A percentile compares a stretch with the other conserved stretches of the same genome.
Evolutionary conservation across 2,113 vertebrate species (phyloP).

Genomic region (Platysternon megacephalum): DNA sequence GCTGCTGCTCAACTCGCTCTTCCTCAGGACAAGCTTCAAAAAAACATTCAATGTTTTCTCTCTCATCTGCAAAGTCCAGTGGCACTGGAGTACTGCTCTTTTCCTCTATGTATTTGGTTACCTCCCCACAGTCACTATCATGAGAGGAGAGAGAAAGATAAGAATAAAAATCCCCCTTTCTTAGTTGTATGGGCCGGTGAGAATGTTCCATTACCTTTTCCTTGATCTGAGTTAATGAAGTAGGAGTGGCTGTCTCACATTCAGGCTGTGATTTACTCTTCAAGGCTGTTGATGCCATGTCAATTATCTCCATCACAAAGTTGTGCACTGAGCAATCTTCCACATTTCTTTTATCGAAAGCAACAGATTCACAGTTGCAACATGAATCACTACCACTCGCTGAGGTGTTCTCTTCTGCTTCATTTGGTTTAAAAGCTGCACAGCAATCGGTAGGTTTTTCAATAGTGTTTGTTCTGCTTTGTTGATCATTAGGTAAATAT

Average conservation of each 20-base stretch:
- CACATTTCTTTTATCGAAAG: slow-evolving; percentile 73
- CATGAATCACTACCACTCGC: slow-evolving; percentile 61
- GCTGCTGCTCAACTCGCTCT: slow-evolving; percentile 81
- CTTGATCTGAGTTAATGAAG: slow-evolving; percentile 89
- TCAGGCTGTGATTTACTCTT: slow-evolving; percentile 89
- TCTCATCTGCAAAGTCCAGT: slow-evolving; percentile 77
- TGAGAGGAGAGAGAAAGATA: slow-evolving; percentile 98
- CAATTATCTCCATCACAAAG: slow-evolving; percentile 97
- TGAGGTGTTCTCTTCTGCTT: slow-evolving; percentile 67
- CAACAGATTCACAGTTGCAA: slow-evolving; percentile 79
- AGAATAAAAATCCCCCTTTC: slow-evolving; percentile 97
- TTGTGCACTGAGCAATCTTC: slow-evolving; percentile 88
- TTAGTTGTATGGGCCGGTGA: slow-evolving; percentile 90
- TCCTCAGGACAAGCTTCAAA: slow-evolving; percentile 91
- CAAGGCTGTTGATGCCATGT: slow-evolving; percentile 90
- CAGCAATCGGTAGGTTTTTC: slow-evolving; percentile 57
- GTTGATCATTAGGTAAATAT: slow-evolving; percentile 36
- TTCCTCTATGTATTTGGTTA: slow-evolving; percentile 88
- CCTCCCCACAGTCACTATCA: slow-evolving; percentile 98
- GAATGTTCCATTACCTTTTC: slow-evolving; percentile 96
- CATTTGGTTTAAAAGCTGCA: slow-evolving; percentile 60
- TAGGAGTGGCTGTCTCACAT: slow-evolving; percentile 76
- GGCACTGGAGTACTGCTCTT: slow-evolving; percentile 85
- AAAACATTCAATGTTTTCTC: slow-evolving; percentile 90
- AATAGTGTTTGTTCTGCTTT: not conserved